Evolutionary conservation across 37 sponge, comb jelly and placozoan genomes (phyloP), one percentile per base, ranked within the genome.

Genomic region (Haliclona indistincta): DNA sequence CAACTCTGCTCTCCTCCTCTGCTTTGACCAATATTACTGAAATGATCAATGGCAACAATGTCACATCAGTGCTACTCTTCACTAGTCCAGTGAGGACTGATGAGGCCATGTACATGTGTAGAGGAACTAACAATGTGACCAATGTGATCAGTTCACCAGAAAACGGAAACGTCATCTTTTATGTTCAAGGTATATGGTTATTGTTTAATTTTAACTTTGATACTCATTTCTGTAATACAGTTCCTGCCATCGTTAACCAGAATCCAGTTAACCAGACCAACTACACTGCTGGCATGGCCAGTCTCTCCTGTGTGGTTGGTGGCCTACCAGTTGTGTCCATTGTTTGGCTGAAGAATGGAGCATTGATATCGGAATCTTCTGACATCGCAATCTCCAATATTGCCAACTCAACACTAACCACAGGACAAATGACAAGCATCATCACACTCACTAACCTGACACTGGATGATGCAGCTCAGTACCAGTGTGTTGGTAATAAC

Each of bases 401-500:
- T 7, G 60, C 11, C 6, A n/a, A 20, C 25, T 25, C 6, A 6
- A 58, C 60, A 25, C 6, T 25, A 25, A 58, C 28, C 11, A 25
- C 60, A n/a, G 60, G 60, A n/a, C 26, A 58, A 58, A 7, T 26
- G 7, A 20, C 25, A 6, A 58, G 60, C n/a, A 20, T n/a, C 6
- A 6, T 58, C 6, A n/a, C 60, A 25, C 11, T 58, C n/a, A 20
- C n/a, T 6, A 26, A 58, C n/a, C n/a, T 58, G 28, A n/a, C 28
- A 8, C 60, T 58, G 28, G 22, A 11, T 25, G 60, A 58, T 58
- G 60, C 60, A 8, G 60, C 23, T n/a, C 26, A 25, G 28, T 58
- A 58, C n/a, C 60, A 58, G 13, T 58, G 60, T 58, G 25, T 58
- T 20, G 60, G 26, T 58, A 58, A 58, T 58, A 58, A 58, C n/a